Evolutionary conservation across 1,140 invertebrate species (phyloP), one percentile per base, ranked within the genome.

Genomic region (Drosophila erecta): DNA sequence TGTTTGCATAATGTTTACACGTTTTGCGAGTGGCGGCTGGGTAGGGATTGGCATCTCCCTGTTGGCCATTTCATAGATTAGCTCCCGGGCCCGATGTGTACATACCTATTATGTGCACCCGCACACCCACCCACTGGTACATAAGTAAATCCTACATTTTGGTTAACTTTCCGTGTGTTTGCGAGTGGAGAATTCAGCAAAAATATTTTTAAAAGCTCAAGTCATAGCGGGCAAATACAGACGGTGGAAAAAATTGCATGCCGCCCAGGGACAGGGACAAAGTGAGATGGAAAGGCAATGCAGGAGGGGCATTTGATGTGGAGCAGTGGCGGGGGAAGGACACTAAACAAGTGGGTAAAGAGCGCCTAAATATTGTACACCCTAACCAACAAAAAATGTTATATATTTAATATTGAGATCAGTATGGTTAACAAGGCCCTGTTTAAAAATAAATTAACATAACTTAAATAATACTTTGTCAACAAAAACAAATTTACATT

Each of bases 121-220:
- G 17, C 17, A 17, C 17, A 17, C 17, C 17, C 17, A 17, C 17
- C 11, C 17, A 37, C 12, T 6, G 60, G 50, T 47, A 70, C 35
- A 69, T 69, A 56, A 47, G 46, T 70, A 69, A 69, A 70, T 56
- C 33, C 24, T 41, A 56, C 35, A 44, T 49, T 70, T 70, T 43
- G 65, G 50, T 70, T 71, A 71, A 35, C 41, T 73, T 61, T 44
- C 17, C 33, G 58, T 51, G 59, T 65, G 54, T 74, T 62, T 66
- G 56, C 11, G 44, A 50, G 64, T 6, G 55, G 46, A 66, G 59
- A 81, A 75, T 83, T 65, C 64, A 75, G 64, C 47, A 61, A 71
- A 84, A 83, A 84, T 70, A 84, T 83, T 79, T 83, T 75, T 51
- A 84, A 80, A 79, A 84, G 80, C 79, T 79, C 55, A 79, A 83